These are phyloP conservation scores for Zaprionus lachaisei DNA, from an alignment of 1,140 invertebrate species.

Conservation along the genomic window DNA sequence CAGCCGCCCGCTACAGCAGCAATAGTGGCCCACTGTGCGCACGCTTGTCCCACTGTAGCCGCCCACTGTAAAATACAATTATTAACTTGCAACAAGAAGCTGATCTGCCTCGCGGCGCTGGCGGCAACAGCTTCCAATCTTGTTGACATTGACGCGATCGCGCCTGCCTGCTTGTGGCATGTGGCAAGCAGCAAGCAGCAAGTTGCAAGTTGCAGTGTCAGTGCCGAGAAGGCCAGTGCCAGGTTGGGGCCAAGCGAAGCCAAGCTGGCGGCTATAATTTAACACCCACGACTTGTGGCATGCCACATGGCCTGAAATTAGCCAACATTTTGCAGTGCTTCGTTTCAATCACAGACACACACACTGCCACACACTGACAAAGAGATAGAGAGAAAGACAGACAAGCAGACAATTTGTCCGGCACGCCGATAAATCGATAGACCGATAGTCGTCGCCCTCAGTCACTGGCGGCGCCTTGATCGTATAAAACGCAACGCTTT, in stretches of 20 bases:
- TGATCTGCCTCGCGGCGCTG: constrained; percentile 4
- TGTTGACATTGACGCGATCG: constrained; percentile 70
- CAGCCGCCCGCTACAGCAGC: not conserved
- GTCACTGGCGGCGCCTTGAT: constrained; percentile 33
- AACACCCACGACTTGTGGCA: constrained; percentile 63
- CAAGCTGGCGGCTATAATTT: constrained; percentile 67
- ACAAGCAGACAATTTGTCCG: constrained; percentile 13
- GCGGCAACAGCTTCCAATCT: constrained; percentile 54
- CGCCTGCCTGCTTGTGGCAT: constrained; percentile 33
- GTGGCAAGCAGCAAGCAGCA: constrained; percentile 37
- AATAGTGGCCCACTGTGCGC: constrained; percentile 57
- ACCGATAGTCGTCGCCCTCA: constrained; percentile 4
- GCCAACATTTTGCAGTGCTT: not conserved
- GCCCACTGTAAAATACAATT: constrained; percentile 75
- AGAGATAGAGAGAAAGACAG: not conserved
- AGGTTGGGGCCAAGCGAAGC: not conserved
- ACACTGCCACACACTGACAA: not conserved
- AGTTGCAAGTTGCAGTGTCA: constrained; percentile 36
- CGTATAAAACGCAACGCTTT: constrained; percentile 70
- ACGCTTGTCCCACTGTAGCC: constrained; percentile 24
- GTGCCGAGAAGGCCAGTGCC: constrained; percentile 41
- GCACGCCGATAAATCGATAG: constrained; percentile 18
- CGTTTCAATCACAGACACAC: not conserved
- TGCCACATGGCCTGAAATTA: constrained; percentile 35
- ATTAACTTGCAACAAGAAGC: constrained; percentile 55